Conservation (phyloP, 2,888 invertebrate genomes). For the Caenorhabditis uteleia region DNA sequence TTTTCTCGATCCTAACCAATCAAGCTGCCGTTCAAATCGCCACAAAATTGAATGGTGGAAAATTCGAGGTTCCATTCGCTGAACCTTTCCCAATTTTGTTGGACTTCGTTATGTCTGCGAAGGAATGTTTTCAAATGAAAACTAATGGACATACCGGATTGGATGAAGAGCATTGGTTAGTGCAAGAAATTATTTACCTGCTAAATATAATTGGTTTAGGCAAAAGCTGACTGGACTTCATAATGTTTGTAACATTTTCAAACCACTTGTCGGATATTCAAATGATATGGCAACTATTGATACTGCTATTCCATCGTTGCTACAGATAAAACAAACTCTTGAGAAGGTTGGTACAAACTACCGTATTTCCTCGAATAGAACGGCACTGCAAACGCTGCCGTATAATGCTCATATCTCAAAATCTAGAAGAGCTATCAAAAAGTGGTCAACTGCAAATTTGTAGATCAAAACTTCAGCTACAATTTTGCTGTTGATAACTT, state of each 20-base stretch:
- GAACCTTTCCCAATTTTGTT: constrained; percentile 51
- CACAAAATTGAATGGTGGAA: constrained; percentile 18
- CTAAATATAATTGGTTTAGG: constrained; percentile 3
- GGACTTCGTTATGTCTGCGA: constrained; percentile 42
- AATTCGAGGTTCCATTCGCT: constrained; percentile 51
- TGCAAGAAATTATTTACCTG: too few species aligned
- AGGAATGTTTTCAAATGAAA: constrained; percentile 17
- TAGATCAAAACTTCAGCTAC: too few species aligned
- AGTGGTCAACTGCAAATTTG: too few species aligned
- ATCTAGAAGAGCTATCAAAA: too few species aligned
- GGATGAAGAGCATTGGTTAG: constrained; percentile 20
- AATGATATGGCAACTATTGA: constrained; percentile 56
- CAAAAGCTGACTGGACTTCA: constrained; percentile 21
- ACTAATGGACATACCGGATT: constrained; percentile 19
- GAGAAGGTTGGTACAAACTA: constrained; percentile 52
- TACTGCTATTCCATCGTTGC: constrained; percentile 58
- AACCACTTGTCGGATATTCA: constrained; percentile 19
- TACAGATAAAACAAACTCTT: constrained; percentile 50
- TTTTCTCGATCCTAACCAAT: constrained; percentile 41
- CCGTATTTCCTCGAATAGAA: too few species aligned
- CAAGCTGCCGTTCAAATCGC: constrained; percentile 18
- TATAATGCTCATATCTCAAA: too few species aligned
- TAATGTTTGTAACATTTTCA: constrained; percentile 20
- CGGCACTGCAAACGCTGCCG: too few species aligned
- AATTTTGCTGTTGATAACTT: too few species aligned